phyloP scores from a whole-genome alignment of 1,140 invertebrate genomes.

The Temnothorax longispinosus region DNA sequence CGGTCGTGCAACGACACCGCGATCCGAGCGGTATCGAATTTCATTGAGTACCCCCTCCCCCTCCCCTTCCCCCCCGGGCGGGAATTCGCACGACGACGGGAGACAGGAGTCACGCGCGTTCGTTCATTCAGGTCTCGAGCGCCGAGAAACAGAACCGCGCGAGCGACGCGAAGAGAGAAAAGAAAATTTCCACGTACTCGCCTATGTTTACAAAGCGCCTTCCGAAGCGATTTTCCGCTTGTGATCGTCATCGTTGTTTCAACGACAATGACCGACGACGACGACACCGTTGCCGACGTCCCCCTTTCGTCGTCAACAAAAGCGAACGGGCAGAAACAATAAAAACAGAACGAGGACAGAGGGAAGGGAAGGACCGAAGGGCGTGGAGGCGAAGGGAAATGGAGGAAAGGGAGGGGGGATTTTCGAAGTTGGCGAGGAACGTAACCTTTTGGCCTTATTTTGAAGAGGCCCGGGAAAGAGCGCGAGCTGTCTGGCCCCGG shows the following conservation, averaged over 20 bases:
- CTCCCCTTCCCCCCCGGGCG: neutral
- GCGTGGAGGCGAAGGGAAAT: conserved; percentile 20
- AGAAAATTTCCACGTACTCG: conserved; percentile 21
- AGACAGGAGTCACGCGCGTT: neutral
- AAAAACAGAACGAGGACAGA: conserved; percentile 12
- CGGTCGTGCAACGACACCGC: conserved; percentile 11
- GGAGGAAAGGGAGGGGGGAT: conserved; percentile 30
- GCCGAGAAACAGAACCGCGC: neutral
- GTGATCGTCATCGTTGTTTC: neutral
- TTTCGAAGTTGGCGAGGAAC: conserved; percentile 4
- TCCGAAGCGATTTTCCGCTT: neutral
- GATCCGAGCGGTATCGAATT: conserved; percentile 27
- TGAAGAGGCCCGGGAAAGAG: conserved; percentile 75
- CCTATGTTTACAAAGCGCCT: conserved; percentile 8
- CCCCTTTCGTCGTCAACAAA: conserved; percentile 12
- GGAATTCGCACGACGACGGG: conserved; percentile 7
- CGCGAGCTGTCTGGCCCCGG: conserved; percentile 70
- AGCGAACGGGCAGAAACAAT: neutral
- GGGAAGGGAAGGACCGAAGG: neutral
- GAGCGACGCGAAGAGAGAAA: neutral
- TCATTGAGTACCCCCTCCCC: conserved; percentile 9
- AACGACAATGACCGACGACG: neutral
- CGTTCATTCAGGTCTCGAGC: conserved; percentile 31
- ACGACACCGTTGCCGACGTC: neutral
- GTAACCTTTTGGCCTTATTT: conserved; percentile 68